phyloP scores from a whole-genome alignment of 1,140 invertebrate genomes.

The Akabosia matsudoensis region DNA sequence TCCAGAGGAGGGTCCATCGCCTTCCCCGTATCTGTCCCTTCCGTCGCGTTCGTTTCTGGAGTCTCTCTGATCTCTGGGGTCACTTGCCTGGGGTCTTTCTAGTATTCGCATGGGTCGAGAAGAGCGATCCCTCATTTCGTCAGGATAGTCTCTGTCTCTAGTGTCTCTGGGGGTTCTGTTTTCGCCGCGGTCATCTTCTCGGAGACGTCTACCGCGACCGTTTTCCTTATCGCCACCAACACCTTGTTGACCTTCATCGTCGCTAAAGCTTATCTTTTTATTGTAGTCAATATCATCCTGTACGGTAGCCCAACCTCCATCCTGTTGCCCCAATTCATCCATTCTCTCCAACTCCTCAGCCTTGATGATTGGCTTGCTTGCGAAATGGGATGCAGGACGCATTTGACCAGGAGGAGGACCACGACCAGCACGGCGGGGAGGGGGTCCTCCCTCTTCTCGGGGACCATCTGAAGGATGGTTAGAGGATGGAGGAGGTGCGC shows the following conservation, averaged over 20 bases:
- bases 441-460: not conserved
- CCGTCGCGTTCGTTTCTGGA: not conserved
- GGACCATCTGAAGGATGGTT: conserved; percentile 25
- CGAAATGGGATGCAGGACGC: conserved; percentile 38
- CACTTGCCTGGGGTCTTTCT: not conserved
- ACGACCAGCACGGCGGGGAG: not conserved
- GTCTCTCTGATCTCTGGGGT: not conserved
- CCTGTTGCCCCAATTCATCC: conserved; percentile 78
- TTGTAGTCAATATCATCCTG: conserved; percentile 93
- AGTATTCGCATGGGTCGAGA: not conserved
- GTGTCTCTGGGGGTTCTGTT: not conserved
- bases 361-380: conserved; percentile 71
- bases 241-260: conserved; percentile 67
- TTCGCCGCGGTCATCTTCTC: not conserved
- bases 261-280: conserved; percentile 89
- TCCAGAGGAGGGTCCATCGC: not conserved
- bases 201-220: not conserved
- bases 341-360: conserved; percentile 87
- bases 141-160: not conserved
- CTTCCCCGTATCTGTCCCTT: not conserved
- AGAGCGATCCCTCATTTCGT: not conserved
- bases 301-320: conserved; percentile 75
- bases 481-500: conserved; percentile 34
- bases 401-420: not conserved
- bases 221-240: not conserved